Evolutionary conservation across 2,888 invertebrate species (phyloP), one percentile per base, ranked within the genome.

Genomic region (Vesta saturnalis): DNA sequence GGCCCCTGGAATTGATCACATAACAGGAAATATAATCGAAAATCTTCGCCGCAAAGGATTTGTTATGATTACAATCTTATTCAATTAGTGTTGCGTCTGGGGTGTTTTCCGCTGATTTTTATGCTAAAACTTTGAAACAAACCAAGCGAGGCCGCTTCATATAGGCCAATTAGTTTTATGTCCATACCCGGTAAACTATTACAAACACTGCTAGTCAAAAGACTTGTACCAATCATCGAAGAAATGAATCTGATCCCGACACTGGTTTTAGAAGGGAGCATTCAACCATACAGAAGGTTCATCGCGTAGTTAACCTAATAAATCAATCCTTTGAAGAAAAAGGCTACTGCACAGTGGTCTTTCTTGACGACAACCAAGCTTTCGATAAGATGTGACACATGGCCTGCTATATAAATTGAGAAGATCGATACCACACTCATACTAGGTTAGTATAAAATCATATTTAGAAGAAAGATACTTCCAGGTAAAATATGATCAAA

Each of bases 81-180:
- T 30, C 30, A 30, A 30, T 30, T 30, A 30, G 52, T 6, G 16
- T 18, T 52, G 46, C 46, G 46, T 46, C 52, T n/a, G 49, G 30
- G 3, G 22, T 47, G 8, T 30, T 21, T 15, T n/a, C 49, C n/a
- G 18, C n/a, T n/a, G n/a, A n/a, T n/a, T n/a, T n/a, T 21, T 30
- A 30, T 10, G 30, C 30, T 30, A 30, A 30, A 30, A 30, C 30
- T 4, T 4, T 6, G 30, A 30, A 30, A 30, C 30, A 10, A 30
- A 4, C 30, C 30, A 30, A 30, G n/a, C 22, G 16, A 70, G 43
- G 47, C 60, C 18, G 63, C 57, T 4, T 74, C 65, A 3, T 72
- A 74, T 21, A 39, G 66, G 52, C 71, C 72, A 1, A 77, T 77
- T 46, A 72, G 64, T n/a, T 35, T 76, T 12, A 39, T 76, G 10